phyloP scores from a whole-genome alignment of 30 jellyfish, hydroid and myxozoan genomes.

The Calvadosia cruxmelitensis region DNA sequence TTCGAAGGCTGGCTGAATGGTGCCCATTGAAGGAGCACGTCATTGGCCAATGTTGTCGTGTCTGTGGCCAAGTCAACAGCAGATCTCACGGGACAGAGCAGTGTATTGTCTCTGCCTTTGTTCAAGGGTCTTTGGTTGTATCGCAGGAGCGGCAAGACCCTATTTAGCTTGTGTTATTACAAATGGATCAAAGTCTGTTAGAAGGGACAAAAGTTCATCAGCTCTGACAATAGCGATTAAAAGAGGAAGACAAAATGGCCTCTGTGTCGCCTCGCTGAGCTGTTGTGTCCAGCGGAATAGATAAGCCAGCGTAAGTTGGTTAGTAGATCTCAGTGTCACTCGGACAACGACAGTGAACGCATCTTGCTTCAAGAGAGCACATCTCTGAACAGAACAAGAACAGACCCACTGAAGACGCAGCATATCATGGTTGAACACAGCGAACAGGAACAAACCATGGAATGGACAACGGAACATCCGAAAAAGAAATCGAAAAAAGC shows the following conservation, averaged over 20 bases:
- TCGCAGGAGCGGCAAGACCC: neutral
- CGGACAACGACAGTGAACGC: neutral
- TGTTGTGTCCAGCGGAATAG: neutral
- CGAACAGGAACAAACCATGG: neutral
- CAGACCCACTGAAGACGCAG: too few relatives aligned
- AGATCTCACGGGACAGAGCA: neutral
- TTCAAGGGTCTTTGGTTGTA: too few relatives aligned
- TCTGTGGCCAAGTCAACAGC: neutral
- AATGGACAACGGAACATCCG: neutral
- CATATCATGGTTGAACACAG: neutral
- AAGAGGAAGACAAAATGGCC: neutral
- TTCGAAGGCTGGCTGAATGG: too few relatives aligned
- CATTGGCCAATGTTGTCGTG: neutral
- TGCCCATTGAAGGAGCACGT: neutral
- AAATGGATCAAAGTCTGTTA: neutral
- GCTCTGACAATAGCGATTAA: neutral
- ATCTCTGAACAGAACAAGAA: too few relatives aligned
- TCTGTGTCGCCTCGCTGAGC: neutral
- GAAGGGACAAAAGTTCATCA: neutral
- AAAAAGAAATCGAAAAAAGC: neutral
- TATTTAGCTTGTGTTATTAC: neutral
- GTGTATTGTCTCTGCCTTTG: neutral
- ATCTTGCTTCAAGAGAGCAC: too few relatives aligned
- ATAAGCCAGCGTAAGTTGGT: neutral
- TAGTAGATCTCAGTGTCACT: neutral